Evolutionary conservation across 1,140 invertebrate genomes (phyloP), one percentile per base, ranked within the genome.

Genomic region (Phymorhynchus buccinoides): DNA sequence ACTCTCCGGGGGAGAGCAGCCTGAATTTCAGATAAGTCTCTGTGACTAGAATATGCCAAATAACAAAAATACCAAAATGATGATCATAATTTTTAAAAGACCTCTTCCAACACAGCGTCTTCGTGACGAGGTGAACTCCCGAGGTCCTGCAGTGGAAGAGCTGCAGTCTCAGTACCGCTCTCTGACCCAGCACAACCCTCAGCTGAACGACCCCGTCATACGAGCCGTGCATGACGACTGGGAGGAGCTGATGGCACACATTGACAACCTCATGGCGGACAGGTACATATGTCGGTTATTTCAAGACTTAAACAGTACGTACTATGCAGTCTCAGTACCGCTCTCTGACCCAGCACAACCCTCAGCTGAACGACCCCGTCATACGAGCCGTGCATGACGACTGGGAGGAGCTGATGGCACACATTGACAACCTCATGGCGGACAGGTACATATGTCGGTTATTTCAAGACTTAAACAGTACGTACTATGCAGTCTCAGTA

Each of bases 381-480:
- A 85, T 92, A 27, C 85, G 86, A 79, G 91, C 91, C 16, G 87
- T 92, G 22, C 85, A 89, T 66, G 91, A 93, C 48, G 91, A 92
- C 78, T 93, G 91, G 90, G 91, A 93, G 71, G 91, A 92, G 83
- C 87, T 91, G 14, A 85, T 91, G 14, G 91, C 90, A 27, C 90
- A 91, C 77, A 88, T 92, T 80, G 91, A 92, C 56, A 91, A 90
- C 32, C 86, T 92, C 18, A 14, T 62, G 56, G 12, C 12, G n/a
- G n/a, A n/a, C n/a, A n/a, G n/a, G n/a, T n/a, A n/a, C n/a, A n/a
- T n/a, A n/a, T n/a, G n/a, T n/a, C n/a, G n/a, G n/a, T n/a, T n/a
- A n/a, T n/a, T n/a, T n/a, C n/a, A n/a, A n/a, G n/a, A n/a, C n/a
- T n/a, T n/a, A n/a, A n/a, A n/a, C n/a, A n/a, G n/a, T n/a, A n/a